Percentiles rank a stretch among this genome's conserved stretches.
Evolutionary conservation across 2,888 invertebrate species (phyloP).

Genomic region (Neoscelio sp.): DNA sequence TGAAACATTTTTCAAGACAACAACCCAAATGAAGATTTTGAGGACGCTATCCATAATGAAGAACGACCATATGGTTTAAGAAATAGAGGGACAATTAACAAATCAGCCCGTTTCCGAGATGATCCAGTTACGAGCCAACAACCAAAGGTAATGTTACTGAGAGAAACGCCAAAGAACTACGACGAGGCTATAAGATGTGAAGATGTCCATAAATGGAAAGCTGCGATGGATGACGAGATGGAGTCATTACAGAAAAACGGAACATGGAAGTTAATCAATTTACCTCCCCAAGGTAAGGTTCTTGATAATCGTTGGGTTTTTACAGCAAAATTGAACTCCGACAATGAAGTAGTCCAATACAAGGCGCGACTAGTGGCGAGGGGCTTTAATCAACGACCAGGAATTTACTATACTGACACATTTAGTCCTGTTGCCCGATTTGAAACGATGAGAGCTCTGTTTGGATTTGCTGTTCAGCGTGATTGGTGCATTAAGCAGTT

Average conservation of each 20-base stretch:
- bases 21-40: no score
- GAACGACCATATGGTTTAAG: no score
- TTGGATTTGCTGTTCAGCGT: conserved; percentile 6
- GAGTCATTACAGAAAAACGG: conserved; percentile 25
- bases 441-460: conserved; percentile 17
- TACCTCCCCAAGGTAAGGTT: background rate
- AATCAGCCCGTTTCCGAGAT: no score
- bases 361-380: conserved; percentile 21
- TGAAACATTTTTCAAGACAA: no score
- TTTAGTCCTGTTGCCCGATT: conserved; percentile 76
- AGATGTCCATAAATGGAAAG: conserved; percentile 24
- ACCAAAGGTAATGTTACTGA: background rate
- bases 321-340: no score
- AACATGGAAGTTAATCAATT: conserved; percentile 20
- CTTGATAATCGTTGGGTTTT: conserved; percentile 14
- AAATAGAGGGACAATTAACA: no score
- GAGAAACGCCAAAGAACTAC: background rate
- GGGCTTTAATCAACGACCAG: conserved; percentile 13
- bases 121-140: no score
- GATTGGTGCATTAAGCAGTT: conserved; percentile 7
- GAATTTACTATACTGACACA: conserved; percentile 5
- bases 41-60: no score
- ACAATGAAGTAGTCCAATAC: background rate
- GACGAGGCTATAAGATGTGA: conserved; percentile 1
- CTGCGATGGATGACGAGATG: no score